Conservation (phyloP, 1,140 invertebrate genomes). For the Eueides isabella region DNA sequence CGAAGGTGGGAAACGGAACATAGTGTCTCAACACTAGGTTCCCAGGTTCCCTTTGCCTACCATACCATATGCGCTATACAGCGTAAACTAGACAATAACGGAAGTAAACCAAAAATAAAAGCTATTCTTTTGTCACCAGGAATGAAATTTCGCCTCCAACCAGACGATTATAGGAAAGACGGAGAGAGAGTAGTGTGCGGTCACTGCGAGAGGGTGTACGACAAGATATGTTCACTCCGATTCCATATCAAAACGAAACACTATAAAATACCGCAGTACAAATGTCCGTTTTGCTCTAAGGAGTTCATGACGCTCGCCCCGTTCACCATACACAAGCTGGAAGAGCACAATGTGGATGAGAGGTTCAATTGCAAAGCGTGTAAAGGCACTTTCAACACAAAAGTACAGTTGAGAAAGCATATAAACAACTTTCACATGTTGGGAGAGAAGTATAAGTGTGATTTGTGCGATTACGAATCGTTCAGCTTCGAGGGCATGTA, state of each 20-base stretch:
- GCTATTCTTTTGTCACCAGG: slow-evolving; percentile 54
- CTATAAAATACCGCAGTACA: slow-evolving; percentile 55
- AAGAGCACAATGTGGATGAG: slow-evolving; percentile 63
- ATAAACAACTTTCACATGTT: slow-evolving; percentile 71
- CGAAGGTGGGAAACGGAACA: too few relatives aligned
- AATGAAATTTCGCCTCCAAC: slow-evolving; percentile 49
- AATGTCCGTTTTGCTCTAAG: slow-evolving; percentile 53
- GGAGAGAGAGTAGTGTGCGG: slow-evolving; percentile 50
- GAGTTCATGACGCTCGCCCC: slow-evolving; percentile 62
- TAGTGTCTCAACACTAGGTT: too few relatives aligned
- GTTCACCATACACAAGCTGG: slow-evolving; percentile 59
- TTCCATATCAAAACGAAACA: slow-evolving; percentile 64
- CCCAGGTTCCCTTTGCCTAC: too few relatives aligned
- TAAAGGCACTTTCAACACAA: slow-evolving; percentile 61
- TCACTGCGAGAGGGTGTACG: slow-evolving; percentile 58
- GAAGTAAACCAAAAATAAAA: slow-evolving; percentile 24
- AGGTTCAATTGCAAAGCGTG: slow-evolving; percentile 68
- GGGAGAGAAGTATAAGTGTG: slow-evolving; percentile 62
- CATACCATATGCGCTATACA: too few relatives aligned
- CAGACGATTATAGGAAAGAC: slow-evolving; percentile 55
- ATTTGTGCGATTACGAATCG: slow-evolving; percentile 66
- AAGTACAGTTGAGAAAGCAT: slow-evolving; percentile 59
- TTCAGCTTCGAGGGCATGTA: slow-evolving; percentile 67
- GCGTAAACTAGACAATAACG: too few relatives aligned
- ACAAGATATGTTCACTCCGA: slow-evolving; percentile 50